Evolutionary conservation across 2,113 vertebrate species (phyloP), one percentile per base, ranked within the genome.

Genomic region (Bubo blakistoni): DNA sequence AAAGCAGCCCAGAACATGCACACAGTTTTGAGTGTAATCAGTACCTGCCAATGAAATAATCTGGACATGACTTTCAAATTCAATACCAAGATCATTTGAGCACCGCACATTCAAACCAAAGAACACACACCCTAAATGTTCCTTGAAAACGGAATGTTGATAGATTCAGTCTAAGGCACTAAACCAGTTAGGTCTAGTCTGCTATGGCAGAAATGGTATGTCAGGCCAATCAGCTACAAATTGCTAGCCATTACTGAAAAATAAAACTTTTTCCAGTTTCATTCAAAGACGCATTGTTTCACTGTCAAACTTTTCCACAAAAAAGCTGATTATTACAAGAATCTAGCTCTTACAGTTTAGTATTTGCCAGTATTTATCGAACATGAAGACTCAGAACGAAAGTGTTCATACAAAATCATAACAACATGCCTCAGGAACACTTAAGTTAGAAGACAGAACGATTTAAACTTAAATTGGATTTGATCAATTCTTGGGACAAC

Each of bases 361-460:
- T 71, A 83, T 95, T 91, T 96, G 61, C 79, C 91, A 97, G 65
- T 74, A 32, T 97, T 88, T 77, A 87, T n/a, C 24, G 3, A 85
- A 94, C 69, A 82, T 34, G 65, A 92, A 96, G 76, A 90, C 76
- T 95, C 55, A 77, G 74, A 96, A 93, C 0, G 0, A 5, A 91
- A 91, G 47, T 4, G 54, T 55, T 95, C 72, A 72, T 94, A 92
- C 25, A 91, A 96, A 96, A 98, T 95, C 82, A 4, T 96, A 90
- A 91, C 90, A 97, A 97, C 96, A 98, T 95, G 84, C 88, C 97
- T 98, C 98, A 98, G 93, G 86, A 98, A 98, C 94, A 98, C 96
- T 98, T 98, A 98, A 98, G 94, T 96, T 96, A 76, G n/a, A 92
- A 89, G 61, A 95, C 81, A 92, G 72, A 91, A 94, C 29, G 78